Base-by-base conservation (phyloP, 1,140 invertebrate genomes). In the Macrocentrus cingulum region DNA sequence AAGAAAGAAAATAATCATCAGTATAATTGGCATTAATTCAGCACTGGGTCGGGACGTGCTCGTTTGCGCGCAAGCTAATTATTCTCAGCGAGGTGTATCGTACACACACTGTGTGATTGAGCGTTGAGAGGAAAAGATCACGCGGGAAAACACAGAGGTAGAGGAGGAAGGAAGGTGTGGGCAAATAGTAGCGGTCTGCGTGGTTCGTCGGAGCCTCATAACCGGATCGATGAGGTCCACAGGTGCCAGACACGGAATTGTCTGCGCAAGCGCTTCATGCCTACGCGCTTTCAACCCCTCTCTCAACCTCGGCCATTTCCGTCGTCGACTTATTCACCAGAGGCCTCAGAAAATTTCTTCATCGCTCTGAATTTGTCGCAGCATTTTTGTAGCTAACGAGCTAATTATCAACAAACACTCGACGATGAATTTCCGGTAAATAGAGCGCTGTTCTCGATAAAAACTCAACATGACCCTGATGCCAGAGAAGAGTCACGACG, bases 141-240 rank as follows among this genome's bases (percentile, higher is more conserved):
- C 6, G 18, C 19, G 25, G 25, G 25, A 9, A 29, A 29, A 20
- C 15, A 16, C 13, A 22, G 15, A 37, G 34, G 42, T 8, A 41
- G 11, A 42, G 9, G 20, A 19, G 36, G 22, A 13, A 20, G 13
- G 19, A 52, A 8, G 1, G 15, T 15, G 18, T 36, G 22, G 25
- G 23, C 25, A 42, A 32, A 34, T 22, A 34, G 59, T 46, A 39
- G 34, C 34, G 25, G 39, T 48, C 16, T 18, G 22, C 42, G 39
- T 52, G 45, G 51, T 51, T 16, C 6, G 20, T 36, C 45, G n/a
- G n/a, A n/a, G n/a, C 22, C 55, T 60, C 45, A 41, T 48, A 60
- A 58, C 55, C 58, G 51, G 49, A 64, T 64, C 62, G 62, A 64
- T 64, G 59, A 59, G 62, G 62, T 64, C 62, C 62, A 64, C 62